Evolutionary conservation across 1,140 invertebrate species (phyloP).

Genomic region (Eulimnadia texana): DNA sequence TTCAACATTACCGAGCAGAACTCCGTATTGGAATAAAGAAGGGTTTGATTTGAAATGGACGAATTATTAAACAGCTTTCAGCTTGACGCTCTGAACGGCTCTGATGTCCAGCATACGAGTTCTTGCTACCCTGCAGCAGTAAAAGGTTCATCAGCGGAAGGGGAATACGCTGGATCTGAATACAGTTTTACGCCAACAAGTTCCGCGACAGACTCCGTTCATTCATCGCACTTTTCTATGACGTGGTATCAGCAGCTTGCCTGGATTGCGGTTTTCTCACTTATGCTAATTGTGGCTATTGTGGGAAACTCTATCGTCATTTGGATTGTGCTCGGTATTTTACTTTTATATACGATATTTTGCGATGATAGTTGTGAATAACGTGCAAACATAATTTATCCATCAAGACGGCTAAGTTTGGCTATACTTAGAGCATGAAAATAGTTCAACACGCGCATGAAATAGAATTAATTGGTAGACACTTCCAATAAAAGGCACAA

Average conservation of each 20-base stretch:
- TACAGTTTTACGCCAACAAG: too few species aligned
- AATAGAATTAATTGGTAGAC: background rate
- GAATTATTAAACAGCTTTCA: too few species aligned
- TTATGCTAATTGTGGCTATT: slow-evolving; percentile 60
- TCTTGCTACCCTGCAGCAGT: too few species aligned
- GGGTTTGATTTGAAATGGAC: too few species aligned
- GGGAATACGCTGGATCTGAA: too few species aligned
- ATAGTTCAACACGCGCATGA: background rate
- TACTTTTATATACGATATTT: slow-evolving; percentile 15
- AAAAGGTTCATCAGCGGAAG: too few species aligned
- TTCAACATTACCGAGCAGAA: too few species aligned
- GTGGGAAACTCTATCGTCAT: slow-evolving; percentile 72
- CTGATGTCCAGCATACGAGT: too few species aligned
- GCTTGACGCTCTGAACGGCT: too few species aligned
- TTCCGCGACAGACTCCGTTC: too few species aligned
- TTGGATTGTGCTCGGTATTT: slow-evolving; percentile 71
- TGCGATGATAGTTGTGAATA: background rate
- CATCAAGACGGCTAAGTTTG: background rate
- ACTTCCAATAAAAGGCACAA: background rate
- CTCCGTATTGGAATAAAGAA: too few species aligned
- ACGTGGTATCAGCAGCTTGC: slow-evolving; percentile 39
- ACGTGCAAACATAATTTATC: background rate
- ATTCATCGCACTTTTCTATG: slow-evolving; percentile 8
- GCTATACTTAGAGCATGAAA: background rate
- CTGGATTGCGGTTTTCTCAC: slow-evolving; percentile 51